phyloP scores from a whole-genome alignment of 2,113 vertebrate species.

The Amphilophus citrinellus region DNA sequence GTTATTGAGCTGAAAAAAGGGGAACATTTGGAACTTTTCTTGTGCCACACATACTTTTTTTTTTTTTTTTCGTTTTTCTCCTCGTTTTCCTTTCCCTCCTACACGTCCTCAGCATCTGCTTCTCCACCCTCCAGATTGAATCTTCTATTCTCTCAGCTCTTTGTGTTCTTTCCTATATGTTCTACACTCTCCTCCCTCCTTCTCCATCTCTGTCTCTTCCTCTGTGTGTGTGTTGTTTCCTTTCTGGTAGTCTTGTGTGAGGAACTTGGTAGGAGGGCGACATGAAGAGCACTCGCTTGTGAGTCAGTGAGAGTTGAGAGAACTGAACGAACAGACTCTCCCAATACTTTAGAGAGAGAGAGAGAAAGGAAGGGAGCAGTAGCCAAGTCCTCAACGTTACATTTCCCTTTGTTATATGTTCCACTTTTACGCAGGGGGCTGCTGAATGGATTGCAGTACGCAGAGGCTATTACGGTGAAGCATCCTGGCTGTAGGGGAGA shows the following conservation, averaged over 20 bases:
- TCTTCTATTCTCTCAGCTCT: slow-evolving; percentile 58
- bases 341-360: slow-evolving; percentile 14
- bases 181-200: slow-evolving; percentile 40
- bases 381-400: slow-evolving; percentile 37
- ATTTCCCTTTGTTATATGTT: slow-evolving; percentile 38
- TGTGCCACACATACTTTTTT: slow-evolving; percentile 21
- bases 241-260: slow-evolving; percentile 54
- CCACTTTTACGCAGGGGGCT: slow-evolving; percentile 42
- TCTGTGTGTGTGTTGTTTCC: slow-evolving; percentile 40
- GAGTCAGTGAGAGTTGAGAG: slow-evolving; percentile 54
- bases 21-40: slow-evolving; percentile 23
- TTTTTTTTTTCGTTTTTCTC: slow-evolving; percentile 24
- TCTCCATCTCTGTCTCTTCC: slow-evolving; percentile 37
- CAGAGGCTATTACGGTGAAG: slow-evolving; percentile 22
- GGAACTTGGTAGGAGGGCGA: slow-evolving; percentile 64
- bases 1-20: slow-evolving; percentile 7
- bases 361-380: slow-evolving; percentile 17
- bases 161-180: slow-evolving; percentile 59
- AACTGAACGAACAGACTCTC: slow-evolving; percentile 35
- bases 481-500: slow-evolving; percentile 40
- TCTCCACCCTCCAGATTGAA: slow-evolving; percentile 54
- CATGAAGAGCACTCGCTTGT: slow-evolving; percentile 58
- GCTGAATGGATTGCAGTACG: slow-evolving; percentile 42
- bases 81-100: slow-evolving; percentile 10
- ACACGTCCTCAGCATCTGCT: slow-evolving; percentile 19